Conservation (phyloP, 1,140 invertebrate species). For the Hylaeus volcanicus region DNA sequence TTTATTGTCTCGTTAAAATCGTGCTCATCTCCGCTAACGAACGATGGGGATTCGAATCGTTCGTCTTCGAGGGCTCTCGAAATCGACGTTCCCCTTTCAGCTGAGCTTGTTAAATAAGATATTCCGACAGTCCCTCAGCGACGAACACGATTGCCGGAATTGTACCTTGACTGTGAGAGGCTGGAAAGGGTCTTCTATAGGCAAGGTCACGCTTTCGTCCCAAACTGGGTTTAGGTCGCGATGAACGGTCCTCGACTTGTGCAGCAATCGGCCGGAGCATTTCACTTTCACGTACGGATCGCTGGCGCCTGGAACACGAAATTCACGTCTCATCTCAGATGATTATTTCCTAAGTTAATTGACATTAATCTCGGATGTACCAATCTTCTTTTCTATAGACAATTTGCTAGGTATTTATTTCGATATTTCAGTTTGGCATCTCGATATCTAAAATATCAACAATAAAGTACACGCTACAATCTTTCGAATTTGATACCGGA, state of each 20-base stretch:
- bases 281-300: constrained; percentile 99
- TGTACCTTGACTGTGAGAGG: constrained; percentile 92
- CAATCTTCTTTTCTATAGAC: no score
- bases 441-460: no score
- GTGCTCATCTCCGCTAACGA: no score
- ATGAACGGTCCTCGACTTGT: constrained; percentile 96
- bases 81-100: background rate
- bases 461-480: no score
- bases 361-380: no score
- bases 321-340: background rate
- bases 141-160: constrained; percentile 32
- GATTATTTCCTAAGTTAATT: no score
- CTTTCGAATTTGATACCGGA: no score
- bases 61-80: background rate
- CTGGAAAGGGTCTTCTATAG: constrained; percentile 96
- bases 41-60: background rate
- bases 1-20: no score
- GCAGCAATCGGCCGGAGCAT: constrained; percentile 91
- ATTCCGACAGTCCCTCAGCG: background rate
- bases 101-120: constrained; percentile 7
- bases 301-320: constrained; percentile 88
- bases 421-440: no score
- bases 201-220: constrained; percentile 97
- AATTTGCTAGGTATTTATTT: no score
- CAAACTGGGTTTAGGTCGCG: constrained; percentile 95